Conservation (phyloP, 2,888 invertebrate species). For the Vesta saturnalis region DNA sequence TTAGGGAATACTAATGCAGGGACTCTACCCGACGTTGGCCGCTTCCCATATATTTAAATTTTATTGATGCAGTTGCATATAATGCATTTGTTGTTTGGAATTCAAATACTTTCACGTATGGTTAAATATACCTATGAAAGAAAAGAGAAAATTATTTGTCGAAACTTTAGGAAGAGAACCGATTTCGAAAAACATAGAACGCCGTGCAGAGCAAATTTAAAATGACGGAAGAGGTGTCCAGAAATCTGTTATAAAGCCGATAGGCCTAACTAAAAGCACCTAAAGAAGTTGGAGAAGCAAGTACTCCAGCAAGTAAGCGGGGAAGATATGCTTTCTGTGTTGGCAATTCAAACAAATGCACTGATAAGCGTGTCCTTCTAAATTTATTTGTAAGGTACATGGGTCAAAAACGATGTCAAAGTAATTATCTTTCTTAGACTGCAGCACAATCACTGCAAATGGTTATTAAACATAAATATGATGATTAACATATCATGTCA, state of each 20-base stretch:
- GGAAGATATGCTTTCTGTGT: not conserved
- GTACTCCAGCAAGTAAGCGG: not conserved
- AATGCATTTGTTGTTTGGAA: not conserved
- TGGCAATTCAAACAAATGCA: not conserved
- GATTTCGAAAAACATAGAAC: too few relatives aligned
- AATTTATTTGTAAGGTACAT: not conserved
- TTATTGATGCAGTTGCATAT: not conserved
- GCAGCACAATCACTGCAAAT: too few relatives aligned
- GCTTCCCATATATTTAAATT: not conserved
- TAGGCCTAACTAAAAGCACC: not conserved
- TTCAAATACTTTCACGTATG: not conserved
- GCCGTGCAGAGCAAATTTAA: not conserved
- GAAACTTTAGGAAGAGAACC: not conserved
- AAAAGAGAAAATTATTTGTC: not conserved
- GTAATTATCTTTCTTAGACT: not conserved
- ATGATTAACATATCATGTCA: not conserved
- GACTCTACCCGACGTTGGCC: not conserved
- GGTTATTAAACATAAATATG: not conserved
- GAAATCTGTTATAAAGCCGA: not conserved
- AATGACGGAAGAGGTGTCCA: not conserved
- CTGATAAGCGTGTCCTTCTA: not conserved
- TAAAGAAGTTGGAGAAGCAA: not conserved
- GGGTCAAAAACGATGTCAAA: not conserved
- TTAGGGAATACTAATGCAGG: not conserved
- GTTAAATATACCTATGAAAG: not conserved